Evolutionary conservation across 1,140 invertebrate genomes (phyloP), one percentile per base, ranked within the genome.

Genomic region (Xylocopa sonorina): DNA sequence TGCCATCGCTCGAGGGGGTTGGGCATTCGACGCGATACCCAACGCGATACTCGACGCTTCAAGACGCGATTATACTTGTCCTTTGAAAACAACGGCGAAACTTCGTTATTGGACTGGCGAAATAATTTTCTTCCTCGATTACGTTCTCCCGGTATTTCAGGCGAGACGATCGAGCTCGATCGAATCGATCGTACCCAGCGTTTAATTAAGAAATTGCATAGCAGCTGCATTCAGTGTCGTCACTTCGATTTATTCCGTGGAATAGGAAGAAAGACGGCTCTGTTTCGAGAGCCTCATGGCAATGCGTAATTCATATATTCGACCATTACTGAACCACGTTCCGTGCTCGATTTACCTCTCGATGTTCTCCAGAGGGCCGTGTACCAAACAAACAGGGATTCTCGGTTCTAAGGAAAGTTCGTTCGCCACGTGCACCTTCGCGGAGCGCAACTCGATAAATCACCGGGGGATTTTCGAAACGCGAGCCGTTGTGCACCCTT

Each of bases 281-380:
- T 12, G 3, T 5, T 48, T 21, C 38, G 38, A 38, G n/a, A n/a
- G n/a, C n/a, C n/a, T n/a, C n/a, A n/a, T n/a, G n/a, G n/a, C n/a
- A 38, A 38, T 38, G 38, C 38, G 38, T 38, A 38, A n/a, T n/a
- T n/a, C n/a, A n/a, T n/a, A n/a, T n/a, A n/a, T n/a, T n/a, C 9
- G 12, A 43, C 12, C 73, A 72, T 77, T 67, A 77, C 24, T 29
- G 41, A 77, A 73, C 71, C 76, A 73, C 72, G 69, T 84, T 69
- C 83, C 62, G 18, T 38, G 48, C 53, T 68, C 53, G 67, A 80
- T 80, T 83, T 84, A 80, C 5, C 14, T 68, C n/a, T n/a, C n/a
- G n/a, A 64, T 50, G 71, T 68, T 74, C 78, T 83, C 83, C 60
- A 53, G 78, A 83, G 80, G 82, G 67, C 73, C 84, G 66, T 78